Conservation (phyloP, 2,888 invertebrate genomes). For the Latrodectus elegans region DNA sequence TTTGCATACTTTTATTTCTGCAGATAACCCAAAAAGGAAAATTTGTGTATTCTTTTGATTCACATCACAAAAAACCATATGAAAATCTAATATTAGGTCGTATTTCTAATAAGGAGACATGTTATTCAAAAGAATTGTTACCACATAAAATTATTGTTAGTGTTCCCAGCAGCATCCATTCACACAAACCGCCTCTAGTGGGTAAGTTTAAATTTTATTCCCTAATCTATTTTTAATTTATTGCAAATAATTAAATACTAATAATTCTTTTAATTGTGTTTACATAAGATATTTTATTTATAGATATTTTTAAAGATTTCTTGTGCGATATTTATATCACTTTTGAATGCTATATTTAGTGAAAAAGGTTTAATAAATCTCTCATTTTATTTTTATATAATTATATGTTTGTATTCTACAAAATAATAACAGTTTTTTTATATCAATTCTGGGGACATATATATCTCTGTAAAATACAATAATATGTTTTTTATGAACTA, state of each 20-base stretch:
- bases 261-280: no score
- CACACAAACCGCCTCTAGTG: conserved; percentile 92
- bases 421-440: no score
- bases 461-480: no score
- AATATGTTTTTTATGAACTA: no score
- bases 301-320: no score
- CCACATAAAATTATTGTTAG: conserved; percentile 82
- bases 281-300: no score
- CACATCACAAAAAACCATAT: conserved; percentile 65
- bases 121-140: not conserved
- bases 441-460: no score
- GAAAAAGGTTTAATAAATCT: no score
- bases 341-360: no score
- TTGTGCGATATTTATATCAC: no score
- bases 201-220: conserved; percentile 76
- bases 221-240: not conserved
- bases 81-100: conserved; percentile 63
- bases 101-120: not conserved
- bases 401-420: no score
- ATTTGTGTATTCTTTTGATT: conserved; percentile 51
- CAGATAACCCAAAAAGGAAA: conserved; percentile 61
- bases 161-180: conserved; percentile 93
- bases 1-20: not conserved
- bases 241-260: not conserved
- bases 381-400: no score